Evolutionary conservation across 2,888 invertebrate genomes (phyloP).

Genomic region (Amphipyra berbera): DNA sequence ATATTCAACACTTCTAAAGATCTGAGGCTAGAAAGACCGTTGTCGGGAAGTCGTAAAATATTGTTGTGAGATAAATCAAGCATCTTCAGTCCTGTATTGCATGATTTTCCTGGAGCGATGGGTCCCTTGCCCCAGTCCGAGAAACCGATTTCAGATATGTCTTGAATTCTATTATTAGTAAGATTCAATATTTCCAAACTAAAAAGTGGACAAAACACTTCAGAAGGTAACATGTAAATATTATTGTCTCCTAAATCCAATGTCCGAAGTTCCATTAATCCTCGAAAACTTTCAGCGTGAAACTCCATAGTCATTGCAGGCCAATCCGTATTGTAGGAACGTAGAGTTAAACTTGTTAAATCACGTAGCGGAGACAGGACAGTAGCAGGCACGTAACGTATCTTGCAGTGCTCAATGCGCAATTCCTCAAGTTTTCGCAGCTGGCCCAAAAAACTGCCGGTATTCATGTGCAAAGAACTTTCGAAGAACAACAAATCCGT

Average conservation of each 20-base stretch:
- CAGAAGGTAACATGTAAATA: slow-evolving; percentile 93
- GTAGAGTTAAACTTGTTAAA: slow-evolving; percentile 92
- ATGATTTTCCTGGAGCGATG: slow-evolving; percentile 92
- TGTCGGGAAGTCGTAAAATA: slow-evolving; percentile 92
- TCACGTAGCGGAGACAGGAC: slow-evolving; percentile 92
- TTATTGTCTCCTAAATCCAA: slow-evolving; percentile 94
- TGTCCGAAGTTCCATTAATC: slow-evolving; percentile 91
- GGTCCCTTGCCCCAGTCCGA: slow-evolving; percentile 93
- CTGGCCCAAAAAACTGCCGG: slow-evolving; percentile 90
- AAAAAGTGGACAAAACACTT: slow-evolving; percentile 93
- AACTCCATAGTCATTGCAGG: slow-evolving; percentile 94
- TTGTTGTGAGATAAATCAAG: slow-evolving; percentile 94
- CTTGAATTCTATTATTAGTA: slow-evolving; percentile 94
- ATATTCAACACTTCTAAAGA: slow-evolving; percentile 92
- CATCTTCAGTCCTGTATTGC: slow-evolving; percentile 92
- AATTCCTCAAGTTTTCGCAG: slow-evolving; percentile 93
- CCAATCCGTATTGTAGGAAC: slow-evolving; percentile 94
- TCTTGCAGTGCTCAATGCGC: slow-evolving; percentile 94
- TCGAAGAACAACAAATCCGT: slow-evolving; percentile 93
- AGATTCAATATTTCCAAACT: slow-evolving; percentile 92
- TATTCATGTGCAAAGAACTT: slow-evolving; percentile 91
- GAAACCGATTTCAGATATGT: slow-evolving; percentile 93
- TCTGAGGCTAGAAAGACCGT: slow-evolving; percentile 92
- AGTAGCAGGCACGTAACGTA: slow-evolving; percentile 93
- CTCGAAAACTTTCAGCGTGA: slow-evolving; percentile 93